Percentiles rank a stretch among this genome's conserved stretches.
These are phyloP conservation scores for Aeoliscus strigatus DNA, from an alignment of 2,797 vertebrate genomes.

Conservation along the genomic window DNA sequence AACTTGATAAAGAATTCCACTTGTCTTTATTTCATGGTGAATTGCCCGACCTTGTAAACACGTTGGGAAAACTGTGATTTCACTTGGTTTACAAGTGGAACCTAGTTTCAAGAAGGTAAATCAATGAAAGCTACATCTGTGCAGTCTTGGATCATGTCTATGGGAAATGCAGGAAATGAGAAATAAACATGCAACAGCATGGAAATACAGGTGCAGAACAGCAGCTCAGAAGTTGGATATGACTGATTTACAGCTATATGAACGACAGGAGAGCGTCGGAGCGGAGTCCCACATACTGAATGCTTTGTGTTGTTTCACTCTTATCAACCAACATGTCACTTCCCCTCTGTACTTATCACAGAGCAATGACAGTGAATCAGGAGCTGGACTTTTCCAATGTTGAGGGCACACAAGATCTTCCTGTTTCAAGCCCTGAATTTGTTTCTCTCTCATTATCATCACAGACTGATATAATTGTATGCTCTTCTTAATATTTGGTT, in stretches of 20 bases:
- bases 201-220: no score
- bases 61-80: no score
- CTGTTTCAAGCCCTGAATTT: constrained; percentile 32
- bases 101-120: no score
- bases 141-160: no score
- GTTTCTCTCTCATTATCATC: constrained; percentile 50
- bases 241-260: constrained; percentile 36
- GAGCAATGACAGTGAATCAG: constrained; percentile 45
- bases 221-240: constrained; percentile 31
- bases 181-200: no score
- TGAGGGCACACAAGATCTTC: constrained; percentile 23
- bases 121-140: no score
- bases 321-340: constrained; percentile 51
- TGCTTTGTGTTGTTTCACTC: constrained; percentile 31
- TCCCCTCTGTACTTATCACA: constrained; percentile 40
- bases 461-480: constrained; percentile 63
- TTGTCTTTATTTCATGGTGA: no score
- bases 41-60: no score
- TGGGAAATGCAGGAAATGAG: no score
- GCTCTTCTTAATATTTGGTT: constrained; percentile 62
- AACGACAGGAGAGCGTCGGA: constrained; percentile 32
- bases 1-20: no score
- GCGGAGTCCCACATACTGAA: constrained; percentile 24
- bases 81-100: no score
- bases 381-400: constrained; percentile 32